phyloP scores from a whole-genome alignment of 2,888 invertebrate species.

The Heliconius hortense region DNA sequence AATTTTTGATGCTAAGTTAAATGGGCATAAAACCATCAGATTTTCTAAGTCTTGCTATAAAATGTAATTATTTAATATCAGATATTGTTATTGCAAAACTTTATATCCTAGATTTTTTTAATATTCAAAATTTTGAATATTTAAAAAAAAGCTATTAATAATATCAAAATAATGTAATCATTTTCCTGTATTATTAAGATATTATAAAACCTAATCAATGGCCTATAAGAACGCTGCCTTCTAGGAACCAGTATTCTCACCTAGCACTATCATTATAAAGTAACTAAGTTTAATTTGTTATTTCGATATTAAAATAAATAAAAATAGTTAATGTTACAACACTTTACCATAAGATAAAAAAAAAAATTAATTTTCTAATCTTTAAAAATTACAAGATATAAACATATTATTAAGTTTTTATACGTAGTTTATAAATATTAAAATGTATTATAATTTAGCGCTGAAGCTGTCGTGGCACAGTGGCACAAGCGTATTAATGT shows the following conservation, averaged over 20 bases:
- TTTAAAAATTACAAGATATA: too few species aligned
- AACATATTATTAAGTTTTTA: too few species aligned
- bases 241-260: constrained; percentile 2
- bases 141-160: neutral
- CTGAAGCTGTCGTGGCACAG: too few species aligned
- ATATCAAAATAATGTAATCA: neutral
- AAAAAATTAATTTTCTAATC: neutral
- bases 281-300: constrained; percentile 10
- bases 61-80: too few species aligned
- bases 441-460: too few species aligned
- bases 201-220: neutral
- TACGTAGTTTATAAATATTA: too few species aligned
- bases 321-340: neutral
- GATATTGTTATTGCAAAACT: too few species aligned
- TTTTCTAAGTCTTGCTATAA: too few species aligned
- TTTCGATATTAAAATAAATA: neutral
- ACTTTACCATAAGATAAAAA: neutral
- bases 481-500: too few species aligned
- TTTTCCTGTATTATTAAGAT: neutral
- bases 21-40: too few species aligned
- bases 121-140: too few species aligned
- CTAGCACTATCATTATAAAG: constrained; percentile 5
- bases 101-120: neutral
- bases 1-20: too few species aligned
- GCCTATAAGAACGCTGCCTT: constrained; percentile 4